Conservation (phyloP, 2,113 vertebrate species). For the Carollia perspicillata region DNA sequence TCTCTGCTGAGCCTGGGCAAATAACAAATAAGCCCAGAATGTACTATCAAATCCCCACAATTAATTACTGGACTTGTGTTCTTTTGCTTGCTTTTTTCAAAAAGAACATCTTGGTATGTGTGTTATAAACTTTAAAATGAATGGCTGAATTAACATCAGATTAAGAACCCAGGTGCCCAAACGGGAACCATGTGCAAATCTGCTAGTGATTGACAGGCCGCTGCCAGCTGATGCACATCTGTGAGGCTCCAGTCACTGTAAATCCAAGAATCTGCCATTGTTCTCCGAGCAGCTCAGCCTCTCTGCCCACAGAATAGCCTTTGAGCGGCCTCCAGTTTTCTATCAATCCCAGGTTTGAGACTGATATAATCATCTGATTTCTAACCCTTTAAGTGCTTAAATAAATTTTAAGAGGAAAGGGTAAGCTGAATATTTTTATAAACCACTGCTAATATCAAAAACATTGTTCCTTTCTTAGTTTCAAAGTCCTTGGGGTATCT, state of each 20-base stretch:
- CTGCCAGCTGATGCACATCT: constrained; percentile 17
- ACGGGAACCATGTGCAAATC: background rate
- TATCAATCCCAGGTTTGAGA: constrained; percentile 39
- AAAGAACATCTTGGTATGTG: background rate
- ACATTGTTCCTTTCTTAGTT: background rate
- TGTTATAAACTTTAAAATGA: background rate
- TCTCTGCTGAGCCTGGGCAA: background rate
- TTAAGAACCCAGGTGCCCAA: background rate
- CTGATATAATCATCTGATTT: background rate
- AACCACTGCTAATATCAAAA: background rate
- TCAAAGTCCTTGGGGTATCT: background rate
- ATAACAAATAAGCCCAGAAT: constrained; percentile 9
- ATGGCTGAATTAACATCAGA: constrained; percentile 25
- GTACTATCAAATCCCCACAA: constrained; percentile 26
- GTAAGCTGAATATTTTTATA: background rate
- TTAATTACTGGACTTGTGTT: background rate
- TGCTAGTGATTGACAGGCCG: background rate
- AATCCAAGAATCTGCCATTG: constrained; percentile 43
- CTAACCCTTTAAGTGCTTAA: background rate
- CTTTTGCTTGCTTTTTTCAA: constrained; percentile 8
- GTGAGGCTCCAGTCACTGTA: background rate
- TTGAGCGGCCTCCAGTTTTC: background rate
- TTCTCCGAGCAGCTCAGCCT: constrained; percentile 16
- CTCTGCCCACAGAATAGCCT: background rate
- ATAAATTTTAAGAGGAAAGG: constrained; percentile 14